Conservation (phyloP, 2,888 invertebrate species). For the Eudasyphora cyanicolor region DNA sequence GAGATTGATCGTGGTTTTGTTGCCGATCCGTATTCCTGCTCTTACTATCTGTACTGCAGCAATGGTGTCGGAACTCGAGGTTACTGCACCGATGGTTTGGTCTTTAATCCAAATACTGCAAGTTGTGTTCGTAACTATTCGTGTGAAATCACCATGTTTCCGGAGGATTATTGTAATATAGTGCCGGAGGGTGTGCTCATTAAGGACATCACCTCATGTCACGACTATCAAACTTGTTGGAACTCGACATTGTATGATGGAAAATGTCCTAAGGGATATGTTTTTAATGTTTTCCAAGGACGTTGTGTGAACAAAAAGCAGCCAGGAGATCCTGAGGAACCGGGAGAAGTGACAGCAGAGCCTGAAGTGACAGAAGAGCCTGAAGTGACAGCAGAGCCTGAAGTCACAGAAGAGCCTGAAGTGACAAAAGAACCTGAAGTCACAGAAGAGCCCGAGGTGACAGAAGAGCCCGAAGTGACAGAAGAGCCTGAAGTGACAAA, state of each 20-base stretch:
- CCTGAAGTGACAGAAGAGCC: neutral
- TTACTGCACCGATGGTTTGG: constrained; percentile 68
- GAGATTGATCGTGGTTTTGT: constrained; percentile 68
- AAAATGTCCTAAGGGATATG: constrained; percentile 71
- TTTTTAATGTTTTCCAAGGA: constrained; percentile 69
- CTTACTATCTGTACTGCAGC: constrained; percentile 74
- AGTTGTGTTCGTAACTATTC: constrained; percentile 70
- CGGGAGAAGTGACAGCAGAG: neutral
- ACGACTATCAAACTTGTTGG: constrained; percentile 72
- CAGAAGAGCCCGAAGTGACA: too few species aligned
- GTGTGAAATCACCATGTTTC: constrained; percentile 68
- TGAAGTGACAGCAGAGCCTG: too few species aligned
- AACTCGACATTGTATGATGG: constrained; percentile 66
- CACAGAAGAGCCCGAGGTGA: too few species aligned
- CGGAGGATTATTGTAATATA: constrained; percentile 75
- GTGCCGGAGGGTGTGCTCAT: constrained; percentile 74
- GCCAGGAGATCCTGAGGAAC: too few species aligned
- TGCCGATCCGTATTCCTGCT: constrained; percentile 73
- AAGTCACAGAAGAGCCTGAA: too few species aligned
- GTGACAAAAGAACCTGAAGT: too few species aligned
- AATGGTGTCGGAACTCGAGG: constrained; percentile 70
- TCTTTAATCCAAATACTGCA: constrained; percentile 70
- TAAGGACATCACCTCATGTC: constrained; percentile 68
- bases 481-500: too few species aligned
- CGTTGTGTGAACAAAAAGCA: too few species aligned